Base-by-base conservation (phyloP, 2,888 invertebrate genomes). In the Trachelus iudaicus region DNA sequence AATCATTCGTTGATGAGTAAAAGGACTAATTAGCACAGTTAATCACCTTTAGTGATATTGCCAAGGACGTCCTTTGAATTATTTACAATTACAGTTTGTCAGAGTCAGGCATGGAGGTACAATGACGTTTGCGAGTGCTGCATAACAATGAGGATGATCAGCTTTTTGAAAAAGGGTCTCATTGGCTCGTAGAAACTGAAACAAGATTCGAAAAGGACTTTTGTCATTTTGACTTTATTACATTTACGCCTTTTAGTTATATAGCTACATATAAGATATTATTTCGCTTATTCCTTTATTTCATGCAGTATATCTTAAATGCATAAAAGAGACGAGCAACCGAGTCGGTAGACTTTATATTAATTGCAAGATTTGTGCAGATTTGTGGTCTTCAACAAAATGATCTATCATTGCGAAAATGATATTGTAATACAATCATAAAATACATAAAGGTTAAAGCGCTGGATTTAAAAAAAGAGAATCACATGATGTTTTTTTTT, bases 21-120 rank as follows among this genome's bases (percentile, higher is more conserved):
- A 71, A 71, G 71, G 71, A 34, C 33, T 71, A 71, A 71, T 31
- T 71, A 71, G 34, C 13, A 71, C 23, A 6, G 71, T 71, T 71
- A 71, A 71, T 71, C 31, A 71, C 31, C 15, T 71, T 34, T 12
- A 71, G 71, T 6, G 34, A 71, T 23, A 71, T 71, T 34, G 15
- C 71, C 31, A 34, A 71, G 31, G 23, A 71, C 71, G 33, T 71
- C 12, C 31, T 71, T 71, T 71, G 71, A 71, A 71, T 71, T 71
- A 71, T 71, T 71, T 71, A 71, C 31, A 31, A 71, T 71, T 71
- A 33, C 71, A 71, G 1, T 71, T 31, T 34, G 71, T 71, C 71
- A 34, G 31, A 71, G n/a, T 71, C 31, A 31, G 15, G 23, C 56
- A 56, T 23, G 56, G 31, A 71, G 71, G 15, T 23, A 34, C 12